Conservation (phyloP, 2,113 vertebrate genomes). For the Hirundichthys speculiger region DNA sequence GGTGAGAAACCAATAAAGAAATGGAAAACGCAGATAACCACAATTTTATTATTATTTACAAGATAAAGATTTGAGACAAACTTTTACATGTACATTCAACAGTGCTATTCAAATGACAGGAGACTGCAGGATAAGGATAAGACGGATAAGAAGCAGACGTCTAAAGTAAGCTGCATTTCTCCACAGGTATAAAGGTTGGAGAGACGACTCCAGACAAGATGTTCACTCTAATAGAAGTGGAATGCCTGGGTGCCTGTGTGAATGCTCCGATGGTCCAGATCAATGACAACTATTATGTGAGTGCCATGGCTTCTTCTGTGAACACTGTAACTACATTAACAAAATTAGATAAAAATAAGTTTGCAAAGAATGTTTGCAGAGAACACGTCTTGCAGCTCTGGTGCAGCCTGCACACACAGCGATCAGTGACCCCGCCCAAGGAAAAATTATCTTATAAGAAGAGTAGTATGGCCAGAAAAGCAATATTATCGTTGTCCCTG, state of each 20-base stretch:
- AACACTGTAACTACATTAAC: slow-evolving; percentile 25
- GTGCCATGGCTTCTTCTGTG: slow-evolving; percentile 66
- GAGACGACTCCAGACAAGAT: slow-evolving; percentile 95
- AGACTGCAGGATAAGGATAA: slow-evolving; percentile 4
- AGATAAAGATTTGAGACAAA: slow-evolving; percentile 33
- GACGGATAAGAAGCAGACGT: background rate
- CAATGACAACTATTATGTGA: slow-evolving; percentile 98
- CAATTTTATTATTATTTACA: slow-evolving; percentile 34
- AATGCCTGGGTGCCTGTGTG: slow-evolving; percentile 97
- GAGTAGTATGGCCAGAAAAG: too few species aligned
- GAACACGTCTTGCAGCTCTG: background rate
- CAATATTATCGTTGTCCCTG: too few species aligned
- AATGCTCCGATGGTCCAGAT: slow-evolving; percentile 99
- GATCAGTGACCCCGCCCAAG: background rate
- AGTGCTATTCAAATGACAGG: slow-evolving; percentile 36
- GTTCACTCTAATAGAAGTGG: slow-evolving; percentile 94
- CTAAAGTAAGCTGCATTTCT: slow-evolving; percentile 39
- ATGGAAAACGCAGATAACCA: slow-evolving; percentile 29
- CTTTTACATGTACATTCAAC: slow-evolving; percentile 41
- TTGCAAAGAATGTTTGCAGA: slow-evolving; percentile 20
- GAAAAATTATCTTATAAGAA: too few species aligned
- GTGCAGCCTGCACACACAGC: background rate
- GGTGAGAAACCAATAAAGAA: slow-evolving; percentile 17
- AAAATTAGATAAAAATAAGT: slow-evolving; percentile 43
- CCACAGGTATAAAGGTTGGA: slow-evolving; percentile 92